Percentiles rank a stretch among this genome's conserved stretches.
phyloP scores from a whole-genome alignment of 2,797 vertebrate genomes.

The Pseudochaenichthys georgianus region DNA sequence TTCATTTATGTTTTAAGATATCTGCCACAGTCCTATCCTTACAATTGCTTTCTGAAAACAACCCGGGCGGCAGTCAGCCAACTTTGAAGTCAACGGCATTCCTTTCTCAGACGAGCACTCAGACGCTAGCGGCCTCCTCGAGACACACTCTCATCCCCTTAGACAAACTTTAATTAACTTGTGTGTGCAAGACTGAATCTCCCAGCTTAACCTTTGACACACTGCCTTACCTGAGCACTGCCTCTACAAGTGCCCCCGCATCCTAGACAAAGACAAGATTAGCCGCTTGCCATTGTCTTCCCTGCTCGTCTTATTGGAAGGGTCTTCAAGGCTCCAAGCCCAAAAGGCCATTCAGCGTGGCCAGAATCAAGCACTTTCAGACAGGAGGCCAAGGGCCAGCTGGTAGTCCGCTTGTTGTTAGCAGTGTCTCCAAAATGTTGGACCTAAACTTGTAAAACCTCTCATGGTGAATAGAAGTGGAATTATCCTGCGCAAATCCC shows the following conservation, averaged over 20 bases:
- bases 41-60: conserved; percentile 47
- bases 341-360: conserved; percentile 66
- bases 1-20: conserved; percentile 24
- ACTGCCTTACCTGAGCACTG: conserved; percentile 77
- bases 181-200: conserved; percentile 75
- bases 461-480: conserved; percentile 78
- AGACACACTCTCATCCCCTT: conserved; percentile 71
- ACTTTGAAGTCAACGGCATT: conserved; percentile 74
- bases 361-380: conserved; percentile 71
- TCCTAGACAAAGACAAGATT: conserved; percentile 79
- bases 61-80: conserved; percentile 34
- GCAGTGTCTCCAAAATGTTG: conserved; percentile 74
- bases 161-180: conserved; percentile 84
- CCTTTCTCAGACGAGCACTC: conserved; percentile 65
- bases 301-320: conserved; percentile 75
- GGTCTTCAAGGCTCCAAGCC: conserved; percentile 63
- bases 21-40: conserved; percentile 15
- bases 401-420: conserved; percentile 80
- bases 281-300: conserved; percentile 75
- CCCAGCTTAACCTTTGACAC: conserved; percentile 81
- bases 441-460: conserved; percentile 82
- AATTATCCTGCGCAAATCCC: conserved; percentile 85
- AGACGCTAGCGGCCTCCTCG: conserved; percentile 57
- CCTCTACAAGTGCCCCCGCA: conserved; percentile 67
- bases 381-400: conserved; percentile 82